These are phyloP conservation scores for Microcebus tavaratra DNA, from an alignment of 2,113 vertebrate genomes.

Conservation along the genomic window DNA sequence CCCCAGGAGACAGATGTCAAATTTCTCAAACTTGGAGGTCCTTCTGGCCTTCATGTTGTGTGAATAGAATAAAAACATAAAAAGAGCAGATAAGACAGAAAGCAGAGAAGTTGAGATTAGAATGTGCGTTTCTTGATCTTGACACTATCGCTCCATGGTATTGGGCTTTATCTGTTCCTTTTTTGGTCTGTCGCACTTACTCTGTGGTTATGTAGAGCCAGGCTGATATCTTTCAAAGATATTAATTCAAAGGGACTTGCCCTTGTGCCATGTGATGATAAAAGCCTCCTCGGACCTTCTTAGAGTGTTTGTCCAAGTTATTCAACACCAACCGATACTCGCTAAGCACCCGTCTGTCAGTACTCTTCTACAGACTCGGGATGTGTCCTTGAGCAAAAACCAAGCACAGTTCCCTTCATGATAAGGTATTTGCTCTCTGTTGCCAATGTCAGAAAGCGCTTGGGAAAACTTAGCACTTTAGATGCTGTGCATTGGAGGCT, in stretches of 20 bases:
- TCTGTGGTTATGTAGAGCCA: background rate
- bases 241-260: too few relatives aligned
- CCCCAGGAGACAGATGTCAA: too few relatives aligned
- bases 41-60: too few relatives aligned
- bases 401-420: background rate
- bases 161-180: too few relatives aligned
- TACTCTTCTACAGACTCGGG: background rate
- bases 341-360: background rate
- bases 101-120: too few relatives aligned
- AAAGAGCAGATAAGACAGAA: too few relatives aligned
- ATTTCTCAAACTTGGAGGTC: too few relatives aligned
- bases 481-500: background rate
- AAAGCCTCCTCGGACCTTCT: background rate
- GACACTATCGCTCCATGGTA: too few relatives aligned
- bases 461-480: background rate
- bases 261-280: too few relatives aligned
- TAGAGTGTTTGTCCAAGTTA: background rate
- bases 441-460: background rate
- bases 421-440: background rate
- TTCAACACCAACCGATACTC: background rate
- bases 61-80: too few relatives aligned
- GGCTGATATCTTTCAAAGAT: background rate
- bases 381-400: background rate
- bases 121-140: too few relatives aligned
- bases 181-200: too few relatives aligned